Evolutionary conservation across 2,113 vertebrate species (phyloP).

Genomic region (Eretmodus cyanostictus): DNA sequence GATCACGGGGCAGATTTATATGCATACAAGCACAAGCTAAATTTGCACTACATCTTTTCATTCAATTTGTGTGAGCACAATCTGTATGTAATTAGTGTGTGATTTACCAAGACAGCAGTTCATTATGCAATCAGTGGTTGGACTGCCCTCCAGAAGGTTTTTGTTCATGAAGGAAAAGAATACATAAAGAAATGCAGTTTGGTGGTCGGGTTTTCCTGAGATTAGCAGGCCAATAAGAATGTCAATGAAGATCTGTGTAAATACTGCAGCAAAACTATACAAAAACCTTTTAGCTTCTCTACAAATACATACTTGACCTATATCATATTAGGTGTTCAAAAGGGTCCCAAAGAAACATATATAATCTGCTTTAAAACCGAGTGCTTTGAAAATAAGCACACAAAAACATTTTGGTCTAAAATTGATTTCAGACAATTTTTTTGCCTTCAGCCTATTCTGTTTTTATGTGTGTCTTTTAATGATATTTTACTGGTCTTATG

Average conservation of each 20-base stretch:
- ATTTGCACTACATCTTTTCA: neutral
- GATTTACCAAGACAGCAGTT: conserved; percentile 7
- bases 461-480: neutral
- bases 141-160: neutral
- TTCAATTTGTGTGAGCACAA: neutral
- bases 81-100: neutral
- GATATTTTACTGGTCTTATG: neutral
- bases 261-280: neutral
- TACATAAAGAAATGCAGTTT: neutral
- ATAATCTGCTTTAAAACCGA: neutral
- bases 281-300: neutral
- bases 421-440: neutral
- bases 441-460: neutral
- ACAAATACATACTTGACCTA: neutral
- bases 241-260: neutral
- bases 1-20: neutral
- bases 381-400: neutral
- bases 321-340: neutral
- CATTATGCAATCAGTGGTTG: neutral
- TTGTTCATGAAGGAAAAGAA: neutral
- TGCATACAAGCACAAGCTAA: neutral
- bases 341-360: neutral
- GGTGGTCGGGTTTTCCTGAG: neutral
- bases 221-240: neutral
- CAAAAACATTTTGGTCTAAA: neutral